A percentile compares a stretch with the other conserved stretches of the same genome.
Evolutionary conservation across 2,888 invertebrate species (phyloP).

Genomic region (Pseudococcus viburni): DNA sequence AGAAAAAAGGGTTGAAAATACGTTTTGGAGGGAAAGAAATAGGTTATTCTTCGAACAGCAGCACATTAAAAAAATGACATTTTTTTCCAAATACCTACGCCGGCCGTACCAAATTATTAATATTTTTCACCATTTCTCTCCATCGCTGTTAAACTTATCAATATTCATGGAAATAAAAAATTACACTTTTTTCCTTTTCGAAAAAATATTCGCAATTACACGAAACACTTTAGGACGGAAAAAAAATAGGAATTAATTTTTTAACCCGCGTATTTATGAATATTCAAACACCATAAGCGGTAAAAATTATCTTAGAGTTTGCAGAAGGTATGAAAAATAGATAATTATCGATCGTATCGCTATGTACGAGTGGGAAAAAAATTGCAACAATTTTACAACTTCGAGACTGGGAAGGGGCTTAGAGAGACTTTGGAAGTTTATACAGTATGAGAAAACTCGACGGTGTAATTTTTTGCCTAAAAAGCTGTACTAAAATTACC

Average conservation of each 20-base stretch:
- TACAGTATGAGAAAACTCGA: background rate
- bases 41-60: background rate
- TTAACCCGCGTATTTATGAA: background rate
- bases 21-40: background rate
- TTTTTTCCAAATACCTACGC: background rate
- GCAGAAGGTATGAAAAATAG: background rate
- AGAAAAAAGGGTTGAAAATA: too few relatives aligned
- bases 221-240: background rate
- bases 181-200: background rate
- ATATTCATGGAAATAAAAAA: background rate
- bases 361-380: background rate
- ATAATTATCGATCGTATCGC: background rate
- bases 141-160: background rate
- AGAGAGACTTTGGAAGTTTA: background rate
- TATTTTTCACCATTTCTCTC: background rate
- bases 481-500: background rate
- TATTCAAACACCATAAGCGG: background rate
- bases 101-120: background rate
- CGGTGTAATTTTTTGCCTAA: background rate
- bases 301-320: background rate
- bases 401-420: background rate
- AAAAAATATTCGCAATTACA: conserved; percentile 12
- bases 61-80: background rate
- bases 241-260: background rate
- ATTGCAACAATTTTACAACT: background rate